Base-by-base conservation (phyloP, 1,140 invertebrate genomes). In the Drosophila pseudoananassae region DNA sequence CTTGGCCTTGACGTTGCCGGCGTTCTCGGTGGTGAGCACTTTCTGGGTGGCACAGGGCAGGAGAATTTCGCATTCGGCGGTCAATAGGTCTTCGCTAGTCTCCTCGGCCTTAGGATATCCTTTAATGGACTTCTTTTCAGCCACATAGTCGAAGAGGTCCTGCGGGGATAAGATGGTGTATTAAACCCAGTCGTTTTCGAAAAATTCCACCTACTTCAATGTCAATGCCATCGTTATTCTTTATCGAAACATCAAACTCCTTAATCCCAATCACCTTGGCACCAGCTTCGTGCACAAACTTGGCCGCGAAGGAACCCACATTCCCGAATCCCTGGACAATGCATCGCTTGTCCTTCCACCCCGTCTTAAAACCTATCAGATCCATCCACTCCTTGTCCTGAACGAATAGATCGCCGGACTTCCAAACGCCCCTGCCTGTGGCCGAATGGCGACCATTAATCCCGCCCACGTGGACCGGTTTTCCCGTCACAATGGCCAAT, bases 301-400 rank as follows among this genome's bases (percentile, higher is more conserved):
- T 92, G 76, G 95, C 95, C 0, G 96, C 94, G 87, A 97, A 96
- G 9, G 95, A 93, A 66, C 97, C 98, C 1, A 98, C 96, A 92
- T 98, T 98, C 87, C 97, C 97, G 81, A 97, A 96, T 4, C 97
- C 97, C 93, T 98, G 97, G n/a, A 98, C 93, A 82, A 98, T 97
- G 63, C 96, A 96, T 1, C 95, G 97, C 90, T 98, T 98, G 56
- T 95, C 95, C 72, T 94, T 77, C 80, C 92, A 93, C 5, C 97
- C 97, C 5, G 96, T 94, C 20, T 94, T 94, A 3, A 94, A 85
- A 4, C 94, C 95, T 81, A 98, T 93, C 92, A 95, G 92, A 40
- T 94, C 92, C 96, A 97, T 98, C 93, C 95, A 98, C 10, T 94
- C 93, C 6, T 94, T 93, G 79, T 98, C 95, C 72, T 96, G 94